A percentile compares a stretch with the other conserved stretches of the same genome.
Conservation (phyloP, 2,113 vertebrate genomes). For the Alaudala cheleensis region DNA sequence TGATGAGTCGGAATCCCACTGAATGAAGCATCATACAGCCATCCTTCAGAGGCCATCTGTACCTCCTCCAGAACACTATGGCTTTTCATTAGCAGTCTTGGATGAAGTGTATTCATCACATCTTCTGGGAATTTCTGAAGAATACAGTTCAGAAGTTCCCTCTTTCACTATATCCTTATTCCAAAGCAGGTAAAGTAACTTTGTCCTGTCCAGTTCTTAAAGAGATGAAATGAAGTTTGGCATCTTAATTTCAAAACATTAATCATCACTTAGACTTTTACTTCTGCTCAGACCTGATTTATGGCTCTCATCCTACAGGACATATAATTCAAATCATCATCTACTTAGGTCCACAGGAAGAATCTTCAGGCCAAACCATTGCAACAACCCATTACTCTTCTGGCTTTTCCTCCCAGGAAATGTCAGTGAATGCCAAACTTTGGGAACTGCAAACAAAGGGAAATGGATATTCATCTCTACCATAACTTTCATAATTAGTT, state of each 20-base stretch:
- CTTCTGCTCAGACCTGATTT: neutral
- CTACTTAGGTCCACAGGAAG: neutral
- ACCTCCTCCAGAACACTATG: neutral
- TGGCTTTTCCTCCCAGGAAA: constrained; percentile 11
- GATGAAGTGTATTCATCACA: neutral
- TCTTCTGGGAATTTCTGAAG: constrained; percentile 11
- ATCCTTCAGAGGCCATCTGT: constrained; percentile 24
- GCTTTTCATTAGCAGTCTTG: neutral
- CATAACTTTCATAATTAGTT: neutral
- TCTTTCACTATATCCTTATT: neutral
- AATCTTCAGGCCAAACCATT: neutral
- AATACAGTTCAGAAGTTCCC: neutral
- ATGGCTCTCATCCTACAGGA: neutral
- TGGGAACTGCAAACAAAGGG: constrained; percentile 25
- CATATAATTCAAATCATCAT: neutral
- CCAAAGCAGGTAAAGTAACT: neutral
- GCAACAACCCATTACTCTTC: neutral
- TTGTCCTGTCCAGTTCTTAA: neutral
- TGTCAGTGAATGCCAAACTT: neutral
- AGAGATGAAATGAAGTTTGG: neutral
- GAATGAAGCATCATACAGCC: neutral
- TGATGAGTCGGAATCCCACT: neutral
- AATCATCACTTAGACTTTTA: neutral
- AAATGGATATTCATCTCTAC: constrained; percentile 27
- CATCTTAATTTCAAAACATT: neutral